A percentile compares a stretch with the other conserved stretches of the same genome.
Evolutionary conservation across 2,113 vertebrate species (phyloP).

Genomic region (Gymnarchus niloticus): DNA sequence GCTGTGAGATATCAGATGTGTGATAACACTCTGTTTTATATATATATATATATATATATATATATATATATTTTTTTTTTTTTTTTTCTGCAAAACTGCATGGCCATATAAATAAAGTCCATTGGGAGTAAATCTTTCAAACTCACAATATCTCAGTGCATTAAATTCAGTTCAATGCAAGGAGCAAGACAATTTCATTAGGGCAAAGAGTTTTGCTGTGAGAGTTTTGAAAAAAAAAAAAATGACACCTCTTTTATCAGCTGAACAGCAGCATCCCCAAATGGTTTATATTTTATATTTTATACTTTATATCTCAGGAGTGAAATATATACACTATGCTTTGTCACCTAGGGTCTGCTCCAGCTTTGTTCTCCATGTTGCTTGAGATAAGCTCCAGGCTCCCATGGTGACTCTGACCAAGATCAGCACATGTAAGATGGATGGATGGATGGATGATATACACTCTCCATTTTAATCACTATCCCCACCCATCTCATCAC

Average conservation of each 20-base stretch:
- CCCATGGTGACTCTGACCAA: too few species aligned
- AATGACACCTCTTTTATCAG: neutral
- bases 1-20: neutral
- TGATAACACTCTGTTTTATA: slow-evolving; percentile 1
- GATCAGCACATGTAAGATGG: neutral
- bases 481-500: neutral
- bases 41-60: slow-evolving; percentile 8
- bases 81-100: neutral
- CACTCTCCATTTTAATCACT: neutral
- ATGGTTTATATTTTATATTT: neutral
- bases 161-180: neutral
- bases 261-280: neutral
- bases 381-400: too few species aligned
- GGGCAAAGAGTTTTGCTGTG: neutral
- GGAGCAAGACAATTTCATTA: neutral
- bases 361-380: neutral
- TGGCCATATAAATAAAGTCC: neutral
- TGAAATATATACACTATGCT: neutral
- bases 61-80: slow-evolving; percentile 5
- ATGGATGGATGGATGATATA: neutral
- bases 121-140: neutral
- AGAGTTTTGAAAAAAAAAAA: neutral
- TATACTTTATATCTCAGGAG: neutral
- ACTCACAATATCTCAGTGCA: neutral
- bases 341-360: too few species aligned